Conservation (phyloP, 2,888 invertebrate species). For the Thecocarcelia acutangulata region DNA sequence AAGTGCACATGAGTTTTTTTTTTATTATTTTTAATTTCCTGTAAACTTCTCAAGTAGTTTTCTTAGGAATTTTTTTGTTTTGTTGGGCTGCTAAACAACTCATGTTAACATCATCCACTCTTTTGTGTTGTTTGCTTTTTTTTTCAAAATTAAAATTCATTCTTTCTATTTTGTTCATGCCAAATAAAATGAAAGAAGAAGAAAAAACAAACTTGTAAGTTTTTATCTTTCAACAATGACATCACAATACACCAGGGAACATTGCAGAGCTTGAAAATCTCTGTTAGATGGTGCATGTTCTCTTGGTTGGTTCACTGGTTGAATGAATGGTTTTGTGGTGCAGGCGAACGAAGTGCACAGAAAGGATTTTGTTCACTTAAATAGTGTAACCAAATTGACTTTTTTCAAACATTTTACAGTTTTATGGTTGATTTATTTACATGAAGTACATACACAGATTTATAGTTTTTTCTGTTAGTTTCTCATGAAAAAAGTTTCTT, state of each 20-base stretch:
- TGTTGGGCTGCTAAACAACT: slow-evolving; percentile 8
- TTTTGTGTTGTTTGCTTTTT: not conserved
- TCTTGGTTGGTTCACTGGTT: slow-evolving; percentile 22
- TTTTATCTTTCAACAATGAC: slow-evolving; percentile 42
- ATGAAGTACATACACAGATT: slow-evolving; percentile 17
- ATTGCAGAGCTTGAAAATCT: slow-evolving; percentile 33
- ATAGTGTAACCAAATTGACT: slow-evolving; percentile 63
- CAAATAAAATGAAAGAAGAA: slow-evolving; percentile 51
- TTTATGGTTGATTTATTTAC: slow-evolving; percentile 51
- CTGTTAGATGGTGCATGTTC: slow-evolving; percentile 42
- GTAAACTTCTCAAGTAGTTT: slow-evolving; percentile 41
- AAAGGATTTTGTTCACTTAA: slow-evolving; percentile 64
- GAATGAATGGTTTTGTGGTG: slow-evolving; percentile 24
- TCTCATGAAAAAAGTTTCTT: slow-evolving; percentile 1
- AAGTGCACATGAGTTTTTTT: not conserved
- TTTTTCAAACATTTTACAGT: slow-evolving; percentile 53
- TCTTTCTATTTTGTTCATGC: slow-evolving; percentile 42
- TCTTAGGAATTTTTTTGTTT: slow-evolving; percentile 18
- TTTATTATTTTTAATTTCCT: slow-evolving; percentile 12
- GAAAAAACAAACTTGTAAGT: slow-evolving; percentile 25
- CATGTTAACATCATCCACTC: slow-evolving; percentile 13
- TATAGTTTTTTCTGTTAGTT: not conserved
- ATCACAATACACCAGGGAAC: slow-evolving; percentile 20
- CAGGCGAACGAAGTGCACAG: slow-evolving; percentile 12
- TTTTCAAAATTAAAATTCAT: slow-evolving; percentile 8